Percentiles rank a stretch among this genome's conserved stretches.
Evolutionary conservation across 2,888 invertebrate genomes (phyloP).

Genomic region (Stenoptilia bipunctidactyla): DNA sequence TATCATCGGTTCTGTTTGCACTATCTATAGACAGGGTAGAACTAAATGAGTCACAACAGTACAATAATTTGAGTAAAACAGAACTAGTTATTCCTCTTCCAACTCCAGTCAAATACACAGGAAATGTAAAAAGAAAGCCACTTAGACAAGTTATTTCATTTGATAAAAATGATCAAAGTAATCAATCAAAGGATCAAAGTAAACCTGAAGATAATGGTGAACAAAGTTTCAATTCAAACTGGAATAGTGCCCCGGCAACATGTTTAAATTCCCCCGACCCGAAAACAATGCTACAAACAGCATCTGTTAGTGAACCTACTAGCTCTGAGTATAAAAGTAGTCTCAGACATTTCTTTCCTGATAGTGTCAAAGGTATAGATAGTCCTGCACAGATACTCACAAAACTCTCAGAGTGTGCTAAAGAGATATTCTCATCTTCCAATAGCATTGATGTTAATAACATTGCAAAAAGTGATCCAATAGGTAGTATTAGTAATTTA

Average conservation of each 20-base stretch:
- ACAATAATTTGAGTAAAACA: conserved; percentile 52
- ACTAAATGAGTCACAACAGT: conserved; percentile 74
- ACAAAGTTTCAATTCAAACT: conserved; percentile 30
- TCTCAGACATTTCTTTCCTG: conserved; percentile 58
- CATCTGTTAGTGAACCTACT: conserved; percentile 54
- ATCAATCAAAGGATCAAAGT: conserved; percentile 21
- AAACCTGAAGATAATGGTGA: conserved; percentile 23
- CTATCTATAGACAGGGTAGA: conserved; percentile 90
- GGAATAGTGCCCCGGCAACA: conserved; percentile 74
- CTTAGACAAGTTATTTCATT: conserved; percentile 64
- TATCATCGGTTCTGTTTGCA: conserved; percentile 92
- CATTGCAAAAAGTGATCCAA: conserved; percentile 44
- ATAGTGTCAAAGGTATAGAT: conserved; percentile 54
- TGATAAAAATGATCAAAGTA: conserved; percentile 47
- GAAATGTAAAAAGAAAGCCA: conserved; percentile 50
- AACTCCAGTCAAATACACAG: conserved; percentile 65
- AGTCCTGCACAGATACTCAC: conserved; percentile 59
- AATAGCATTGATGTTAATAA: conserved; percentile 54
- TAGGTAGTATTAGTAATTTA: conserved; percentile 55
- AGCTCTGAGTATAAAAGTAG: conserved; percentile 52
- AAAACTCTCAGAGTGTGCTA: conserved; percentile 60
- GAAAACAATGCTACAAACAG: conserved; percentile 31
- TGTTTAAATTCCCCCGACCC: conserved; percentile 73
- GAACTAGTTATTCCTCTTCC: conserved; percentile 81
- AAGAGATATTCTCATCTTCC: conserved; percentile 62